These are phyloP conservation scores for Lycaon pictus DNA, from an alignment of 2,113 vertebrate genomes.

Conservation along the genomic window DNA sequence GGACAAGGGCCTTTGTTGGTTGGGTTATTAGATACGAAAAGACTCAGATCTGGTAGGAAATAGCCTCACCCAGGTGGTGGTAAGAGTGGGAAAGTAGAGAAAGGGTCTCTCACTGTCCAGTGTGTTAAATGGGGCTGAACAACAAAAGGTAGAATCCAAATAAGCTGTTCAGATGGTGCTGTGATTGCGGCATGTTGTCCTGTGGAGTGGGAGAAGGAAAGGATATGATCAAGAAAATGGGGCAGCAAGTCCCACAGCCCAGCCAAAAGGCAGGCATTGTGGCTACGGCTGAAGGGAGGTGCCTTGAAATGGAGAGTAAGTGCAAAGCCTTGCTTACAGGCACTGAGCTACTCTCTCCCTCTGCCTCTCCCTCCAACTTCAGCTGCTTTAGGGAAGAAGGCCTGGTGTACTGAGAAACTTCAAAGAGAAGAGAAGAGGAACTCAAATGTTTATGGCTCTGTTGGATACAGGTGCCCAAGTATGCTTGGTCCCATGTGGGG, in stretches of 20 bases:
- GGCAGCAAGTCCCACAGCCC: neutral
- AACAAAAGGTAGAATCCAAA: neutral
- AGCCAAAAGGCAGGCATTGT: neutral
- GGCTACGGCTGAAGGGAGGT: neutral
- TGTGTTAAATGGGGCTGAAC: neutral
- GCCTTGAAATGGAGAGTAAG: neutral
- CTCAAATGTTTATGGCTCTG: neutral
- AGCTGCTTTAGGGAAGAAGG: neutral
- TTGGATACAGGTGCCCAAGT: neutral
- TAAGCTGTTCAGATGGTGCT: neutral
- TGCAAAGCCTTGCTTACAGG: neutral
- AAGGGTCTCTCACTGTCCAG: neutral
- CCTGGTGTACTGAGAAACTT: neutral
- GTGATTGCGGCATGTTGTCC: neutral
- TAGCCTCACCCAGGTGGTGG: neutral
- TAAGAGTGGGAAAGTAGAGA: neutral
- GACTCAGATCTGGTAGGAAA: neutral
- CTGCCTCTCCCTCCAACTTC: neutral
- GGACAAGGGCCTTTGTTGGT: neutral
- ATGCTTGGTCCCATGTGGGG: neutral
- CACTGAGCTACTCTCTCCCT: neutral
- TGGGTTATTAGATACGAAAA: neutral
- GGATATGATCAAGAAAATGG: neutral
- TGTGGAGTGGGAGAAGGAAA: neutral
- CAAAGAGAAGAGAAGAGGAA: neutral